Conservation (phyloP, 2,888 invertebrate species). For the Apodemia zela region DNA sequence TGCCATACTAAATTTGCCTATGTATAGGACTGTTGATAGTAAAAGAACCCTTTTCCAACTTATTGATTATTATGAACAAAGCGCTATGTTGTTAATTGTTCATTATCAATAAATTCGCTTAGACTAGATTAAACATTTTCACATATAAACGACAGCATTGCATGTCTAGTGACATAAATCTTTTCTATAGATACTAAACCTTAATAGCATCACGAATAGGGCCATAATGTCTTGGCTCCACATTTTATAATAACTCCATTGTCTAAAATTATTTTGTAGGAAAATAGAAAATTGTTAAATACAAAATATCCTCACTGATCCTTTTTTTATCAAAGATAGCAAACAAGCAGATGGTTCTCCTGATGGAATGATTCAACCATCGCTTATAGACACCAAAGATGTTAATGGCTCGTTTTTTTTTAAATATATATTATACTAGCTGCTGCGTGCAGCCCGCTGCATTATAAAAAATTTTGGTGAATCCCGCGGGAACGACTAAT, state of each 20-base stretch:
- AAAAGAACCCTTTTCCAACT: neutral
- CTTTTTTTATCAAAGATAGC: too few species aligned
- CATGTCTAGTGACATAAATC: slow-evolving; percentile 16
- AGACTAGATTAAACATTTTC: slow-evolving; percentile 5
- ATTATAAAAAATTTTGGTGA: too few species aligned
- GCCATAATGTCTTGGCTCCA: neutral
- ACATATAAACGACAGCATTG: slow-evolving; percentile 16
- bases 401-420: too few species aligned
- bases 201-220: slow-evolving; percentile 6
- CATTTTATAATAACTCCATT: slow-evolving; percentile 9
- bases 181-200: slow-evolving; percentile 15
- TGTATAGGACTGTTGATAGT: too few species aligned
- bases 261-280: slow-evolving; percentile 1
- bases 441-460: too few species aligned
- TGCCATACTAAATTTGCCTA: too few species aligned
- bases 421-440: too few species aligned
- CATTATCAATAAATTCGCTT: neutral
- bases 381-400: too few species aligned
- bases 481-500: too few species aligned
- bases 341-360: too few species aligned
- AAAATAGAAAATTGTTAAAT: neutral
- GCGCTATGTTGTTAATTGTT: neutral
- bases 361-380: too few species aligned
- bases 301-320: too few species aligned
- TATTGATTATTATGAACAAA: neutral